phyloP scores from a whole-genome alignment of 2,113 vertebrate genomes.

The Nipponia nippon region DNA sequence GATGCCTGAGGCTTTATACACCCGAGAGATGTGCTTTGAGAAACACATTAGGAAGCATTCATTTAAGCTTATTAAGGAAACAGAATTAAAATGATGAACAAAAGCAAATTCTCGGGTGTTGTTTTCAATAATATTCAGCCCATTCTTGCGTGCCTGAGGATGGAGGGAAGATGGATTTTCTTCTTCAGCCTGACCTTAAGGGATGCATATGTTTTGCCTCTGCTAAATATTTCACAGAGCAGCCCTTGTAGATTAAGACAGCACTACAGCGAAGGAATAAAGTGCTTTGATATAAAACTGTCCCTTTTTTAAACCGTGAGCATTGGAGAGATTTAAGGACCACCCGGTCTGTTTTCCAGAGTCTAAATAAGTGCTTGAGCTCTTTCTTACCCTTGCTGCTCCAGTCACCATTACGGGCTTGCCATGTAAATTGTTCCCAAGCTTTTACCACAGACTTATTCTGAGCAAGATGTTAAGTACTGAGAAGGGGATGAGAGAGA shows the following conservation, averaged over 20 bases:
- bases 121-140: background rate
- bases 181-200: background rate
- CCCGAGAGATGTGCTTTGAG: background rate
- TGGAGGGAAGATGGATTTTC: background rate
- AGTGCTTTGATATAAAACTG: slow-evolving; percentile 12
- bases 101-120: background rate
- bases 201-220: background rate
- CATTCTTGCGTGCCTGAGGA: background rate
- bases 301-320: background rate
- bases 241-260: background rate
- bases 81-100: background rate
- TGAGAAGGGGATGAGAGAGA: background rate
- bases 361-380: background rate
- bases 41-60: background rate
- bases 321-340: background rate
- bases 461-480: background rate
- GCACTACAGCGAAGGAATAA: background rate
- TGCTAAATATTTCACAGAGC: background rate
- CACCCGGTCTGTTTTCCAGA: background rate
- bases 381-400: background rate
- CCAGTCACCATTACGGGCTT: background rate
- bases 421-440: background rate
- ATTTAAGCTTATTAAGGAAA: background rate
- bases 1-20: background rate
- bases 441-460: background rate